These are phyloP conservation scores for Zaprionus bogoriensis DNA, from an alignment of 2,888 invertebrate genomes.

Conservation along the genomic window DNA sequence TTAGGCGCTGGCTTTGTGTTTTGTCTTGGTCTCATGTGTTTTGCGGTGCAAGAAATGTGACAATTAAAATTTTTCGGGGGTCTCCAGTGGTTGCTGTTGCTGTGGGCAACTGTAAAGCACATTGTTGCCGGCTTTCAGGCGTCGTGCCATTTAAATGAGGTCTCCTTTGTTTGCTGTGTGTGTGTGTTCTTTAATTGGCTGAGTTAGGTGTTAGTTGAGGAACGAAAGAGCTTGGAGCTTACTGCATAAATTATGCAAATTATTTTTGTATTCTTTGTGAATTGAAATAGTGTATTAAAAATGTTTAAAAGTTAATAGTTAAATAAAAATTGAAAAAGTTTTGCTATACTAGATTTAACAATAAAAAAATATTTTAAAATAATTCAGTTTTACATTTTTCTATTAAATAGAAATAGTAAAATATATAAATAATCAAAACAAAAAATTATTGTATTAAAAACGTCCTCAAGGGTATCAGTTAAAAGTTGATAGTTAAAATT, in stretches of 20 bases:
- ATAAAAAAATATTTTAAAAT: not conserved
- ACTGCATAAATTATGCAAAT: too few species aligned
- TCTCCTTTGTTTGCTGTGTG: not conserved
- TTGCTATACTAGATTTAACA: too few species aligned
- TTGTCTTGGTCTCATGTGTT: slow-evolving; percentile 49
- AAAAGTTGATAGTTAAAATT: too few species aligned
- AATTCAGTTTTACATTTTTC: too few species aligned
- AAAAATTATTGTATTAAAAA: too few species aligned
- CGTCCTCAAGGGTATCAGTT: too few species aligned
- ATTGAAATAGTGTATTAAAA: too few species aligned
- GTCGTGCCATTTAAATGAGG: slow-evolving; percentile 26
- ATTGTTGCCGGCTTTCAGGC: slow-evolving; percentile 25
- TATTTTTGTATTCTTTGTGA: too few species aligned
- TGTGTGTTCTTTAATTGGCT: slow-evolving; percentile 21
- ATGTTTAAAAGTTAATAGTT: too few species aligned
- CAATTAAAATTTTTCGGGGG: slow-evolving; percentile 57
- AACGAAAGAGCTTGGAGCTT: too few species aligned
- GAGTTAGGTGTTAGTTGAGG: not conserved
- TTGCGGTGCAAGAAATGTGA: slow-evolving; percentile 57
- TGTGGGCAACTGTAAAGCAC: slow-evolving; percentile 29
- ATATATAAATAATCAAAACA: not conserved
- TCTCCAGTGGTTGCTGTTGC: slow-evolving; percentile 10
- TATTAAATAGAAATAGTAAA: not conserved
- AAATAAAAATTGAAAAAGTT: too few species aligned
- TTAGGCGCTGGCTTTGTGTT: slow-evolving; percentile 25